Evolutionary conservation across 1,140 invertebrate genomes (phyloP), one percentile per base, ranked within the genome.

Genomic region (Drosophila busckii): DNA sequence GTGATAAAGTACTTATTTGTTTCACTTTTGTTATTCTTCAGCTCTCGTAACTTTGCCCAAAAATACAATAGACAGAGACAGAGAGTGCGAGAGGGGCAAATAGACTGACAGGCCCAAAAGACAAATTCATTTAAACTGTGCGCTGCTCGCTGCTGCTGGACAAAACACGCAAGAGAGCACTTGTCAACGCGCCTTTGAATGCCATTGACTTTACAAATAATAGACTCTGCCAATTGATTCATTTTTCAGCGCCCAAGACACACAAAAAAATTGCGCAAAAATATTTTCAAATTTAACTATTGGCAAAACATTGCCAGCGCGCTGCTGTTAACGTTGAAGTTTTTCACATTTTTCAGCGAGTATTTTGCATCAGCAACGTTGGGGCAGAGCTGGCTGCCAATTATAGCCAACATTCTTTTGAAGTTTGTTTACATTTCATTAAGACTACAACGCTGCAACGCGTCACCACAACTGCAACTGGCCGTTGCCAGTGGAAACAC

Each of bases 341-440:
- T n/a, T n/a, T n/a, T 3, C 5, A 6, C 3, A 5, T 15, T 4
- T n/a, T 19, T 35, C 20, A 17, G 31, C n/a, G 20, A 13, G 26
- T 50, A 26, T 23, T 22, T 38, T 29, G 26, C 44, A 22, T n/a
- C 13, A 5, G 10, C 4, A 8, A 19, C 29, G 34, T 1, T n/a
- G 20, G 19, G 32, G 45, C 17, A 40, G 42, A 16, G 25, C 64
- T 53, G 68, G 66, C 75, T 82, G 75, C 64, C 75, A 80, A 80
- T 80, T 80, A 82, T 66, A 40, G 64, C 60, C 60, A 75, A 70
- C 75, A 75, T 75, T 82, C 69, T 55, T 73, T 80, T 80, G 75
- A 80, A 80, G 75, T 69, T 82, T 80, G 75, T 82, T 80, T 80
- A 80, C 60, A 52, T 82, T 80, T 80, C 75, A 80, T 80, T 80